These are phyloP conservation scores for Cebidichthys violaceus DNA, from an alignment of 2,113 vertebrate genomes.

Conservation along the genomic window DNA sequence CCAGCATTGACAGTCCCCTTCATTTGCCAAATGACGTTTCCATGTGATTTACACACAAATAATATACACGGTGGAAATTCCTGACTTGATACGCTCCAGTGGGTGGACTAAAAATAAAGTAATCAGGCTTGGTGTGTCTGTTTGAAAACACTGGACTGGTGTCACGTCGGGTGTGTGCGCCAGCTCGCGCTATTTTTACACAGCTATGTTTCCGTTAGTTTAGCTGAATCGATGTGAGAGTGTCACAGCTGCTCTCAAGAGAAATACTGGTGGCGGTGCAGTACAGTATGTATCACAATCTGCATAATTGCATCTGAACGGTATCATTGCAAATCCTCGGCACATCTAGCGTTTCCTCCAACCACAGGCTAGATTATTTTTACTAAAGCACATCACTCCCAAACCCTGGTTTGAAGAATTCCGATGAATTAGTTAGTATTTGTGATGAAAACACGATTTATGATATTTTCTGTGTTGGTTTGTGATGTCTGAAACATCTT, in stretches of 20 bases:
- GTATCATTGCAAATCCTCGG: background rate
- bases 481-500: slow-evolving; percentile 1
- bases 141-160: slow-evolving; percentile 34
- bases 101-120: slow-evolving; percentile 20
- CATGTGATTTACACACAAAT: slow-evolving; percentile 1
- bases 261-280: background rate
- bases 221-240: slow-evolving; percentile 24
- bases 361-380: too few species aligned
- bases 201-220: slow-evolving; percentile 16
- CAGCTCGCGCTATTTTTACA: slow-evolving; percentile 12
- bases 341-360: background rate
- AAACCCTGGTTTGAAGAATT: background rate
- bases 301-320: slow-evolving; percentile 1
- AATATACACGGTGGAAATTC: slow-evolving; percentile 1
- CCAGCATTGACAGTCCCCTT: background rate
- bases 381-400: background rate
- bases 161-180: slow-evolving; percentile 30
- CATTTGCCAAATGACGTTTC: slow-evolving; percentile 14
- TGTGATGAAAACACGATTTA: background rate
- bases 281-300: background rate
- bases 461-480: background rate
- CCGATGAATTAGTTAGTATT: background rate
- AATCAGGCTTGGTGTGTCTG: slow-evolving; percentile 32
- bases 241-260: slow-evolving; percentile 9
- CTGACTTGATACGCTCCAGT: slow-evolving; percentile 6